Evolutionary conservation across 2,888 invertebrate genomes (phyloP).

Genomic region (Cephus pulcher): DNA sequence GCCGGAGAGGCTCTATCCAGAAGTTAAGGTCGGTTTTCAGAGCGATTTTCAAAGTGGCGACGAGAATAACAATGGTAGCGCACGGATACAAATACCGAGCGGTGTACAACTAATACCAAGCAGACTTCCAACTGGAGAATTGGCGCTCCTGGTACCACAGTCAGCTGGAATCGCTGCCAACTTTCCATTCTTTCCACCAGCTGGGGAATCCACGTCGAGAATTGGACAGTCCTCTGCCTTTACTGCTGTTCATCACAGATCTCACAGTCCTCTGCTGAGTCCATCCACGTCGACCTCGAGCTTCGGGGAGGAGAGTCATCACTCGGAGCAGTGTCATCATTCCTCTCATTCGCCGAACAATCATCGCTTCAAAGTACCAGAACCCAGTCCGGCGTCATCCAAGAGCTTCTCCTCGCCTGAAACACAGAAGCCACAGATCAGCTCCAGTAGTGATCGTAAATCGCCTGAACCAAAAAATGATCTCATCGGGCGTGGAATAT

Average conservation of each 20-base stretch:
- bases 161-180: slow-evolving; percentile 66
- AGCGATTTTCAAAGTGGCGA: slow-evolving; percentile 58
- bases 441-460: slow-evolving; percentile 57
- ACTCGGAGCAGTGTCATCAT: slow-evolving; percentile 63
- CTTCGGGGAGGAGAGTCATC: slow-evolving; percentile 70
- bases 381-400: slow-evolving; percentile 49
- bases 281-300: slow-evolving; percentile 79
- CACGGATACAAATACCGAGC: slow-evolving; percentile 71
- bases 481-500: not conserved
- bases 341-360: slow-evolving; percentile 46
- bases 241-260: slow-evolving; percentile 64
- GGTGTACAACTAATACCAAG: slow-evolving; percentile 76
- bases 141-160: slow-evolving; percentile 75
- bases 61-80: slow-evolving; percentile 70
- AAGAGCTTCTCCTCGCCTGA: slow-evolving; percentile 57
- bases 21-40: slow-evolving; percentile 64
- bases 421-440: slow-evolving; percentile 61
- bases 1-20: slow-evolving; percentile 63
- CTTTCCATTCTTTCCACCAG: slow-evolving; percentile 67
- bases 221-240: slow-evolving; percentile 61
- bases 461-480: slow-evolving; percentile 47
- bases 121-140: slow-evolving; percentile 74
- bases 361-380: slow-evolving; percentile 53
- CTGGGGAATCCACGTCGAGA: slow-evolving; percentile 50
- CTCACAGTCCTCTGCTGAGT: slow-evolving; percentile 78